Evolutionary conservation across 2,113 vertebrate species (phyloP).

Genomic region (Sylvietta virens): DNA sequence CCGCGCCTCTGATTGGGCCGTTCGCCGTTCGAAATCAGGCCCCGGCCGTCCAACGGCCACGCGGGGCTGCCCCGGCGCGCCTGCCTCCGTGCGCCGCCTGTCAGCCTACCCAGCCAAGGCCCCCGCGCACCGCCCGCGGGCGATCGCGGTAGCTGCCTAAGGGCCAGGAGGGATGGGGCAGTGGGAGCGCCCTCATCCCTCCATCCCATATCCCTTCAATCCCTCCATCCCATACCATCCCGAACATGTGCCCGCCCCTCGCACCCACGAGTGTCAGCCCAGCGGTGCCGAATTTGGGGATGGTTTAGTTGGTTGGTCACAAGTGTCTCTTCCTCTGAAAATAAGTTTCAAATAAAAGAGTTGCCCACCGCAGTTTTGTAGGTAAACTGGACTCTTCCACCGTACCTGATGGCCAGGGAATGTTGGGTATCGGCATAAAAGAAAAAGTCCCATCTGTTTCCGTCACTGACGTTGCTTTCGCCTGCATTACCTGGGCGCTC

Average conservation of each 20-base stretch:
- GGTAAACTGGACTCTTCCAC: background rate
- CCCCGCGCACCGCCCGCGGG: background rate
- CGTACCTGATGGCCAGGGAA: background rate
- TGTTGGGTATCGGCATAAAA: accelerated
- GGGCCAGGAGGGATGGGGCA: accelerated
- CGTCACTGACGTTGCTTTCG: accelerated
- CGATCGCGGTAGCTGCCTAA: background rate
- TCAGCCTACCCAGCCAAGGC: accelerated
- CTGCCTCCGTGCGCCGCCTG: background rate
- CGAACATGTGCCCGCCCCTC: accelerated
- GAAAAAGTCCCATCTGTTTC: accelerated
- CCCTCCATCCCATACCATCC: too few relatives aligned
- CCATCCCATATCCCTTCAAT: background rate
- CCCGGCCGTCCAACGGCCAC: background rate
- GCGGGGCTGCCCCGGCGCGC: accelerated
- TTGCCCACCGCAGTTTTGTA: accelerated
- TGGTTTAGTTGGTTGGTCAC: background rate
- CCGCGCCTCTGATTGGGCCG: slow-evolving; percentile 59
- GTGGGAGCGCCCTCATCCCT: accelerated
- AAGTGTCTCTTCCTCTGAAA: background rate
- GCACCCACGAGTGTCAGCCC: accelerated
- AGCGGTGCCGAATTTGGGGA: accelerated
- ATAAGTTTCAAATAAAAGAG: background rate
- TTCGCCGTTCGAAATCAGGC: slow-evolving; percentile 36
- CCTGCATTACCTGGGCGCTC: too few relatives aligned